Conservation (phyloP, 2,113 vertebrate species). For the Scatophagus argus region DNA sequence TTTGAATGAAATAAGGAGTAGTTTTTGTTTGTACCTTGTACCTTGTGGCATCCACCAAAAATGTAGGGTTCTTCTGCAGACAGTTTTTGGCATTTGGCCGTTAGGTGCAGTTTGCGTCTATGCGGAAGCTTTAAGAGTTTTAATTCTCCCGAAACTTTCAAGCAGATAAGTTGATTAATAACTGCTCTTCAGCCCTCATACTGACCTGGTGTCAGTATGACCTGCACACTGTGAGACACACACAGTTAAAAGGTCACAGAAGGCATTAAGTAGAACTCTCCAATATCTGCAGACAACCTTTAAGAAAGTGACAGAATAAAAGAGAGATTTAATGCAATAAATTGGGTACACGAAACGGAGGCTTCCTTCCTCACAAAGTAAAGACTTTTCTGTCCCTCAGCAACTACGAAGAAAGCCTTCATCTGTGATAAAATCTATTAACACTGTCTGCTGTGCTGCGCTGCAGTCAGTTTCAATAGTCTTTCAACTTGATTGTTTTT, state of each 20-base stretch:
- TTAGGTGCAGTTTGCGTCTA: too few species aligned
- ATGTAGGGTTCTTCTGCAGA: too few species aligned
- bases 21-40: background rate
- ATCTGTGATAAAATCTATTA: constrained; percentile 27
- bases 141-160: too few species aligned
- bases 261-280: background rate
- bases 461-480: constrained; percentile 17
- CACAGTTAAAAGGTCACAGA: background rate
- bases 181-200: background rate
- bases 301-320: background rate
- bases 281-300: background rate
- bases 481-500: constrained; percentile 46
- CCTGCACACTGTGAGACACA: background rate
- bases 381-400: constrained; percentile 3
- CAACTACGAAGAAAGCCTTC: background rate
- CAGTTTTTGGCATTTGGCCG: too few species aligned
- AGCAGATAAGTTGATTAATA: too few species aligned
- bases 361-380: too few species aligned
- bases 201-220: too few species aligned
- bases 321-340: background rate
- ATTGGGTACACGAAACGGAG: too few species aligned
- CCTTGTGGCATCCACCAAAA: background rate
- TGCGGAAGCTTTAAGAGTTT: too few species aligned
- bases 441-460: background rate
- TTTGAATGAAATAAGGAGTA: background rate